Evolutionary conservation across 2,888 invertebrate genomes (phyloP).

Genomic region (Corythucha ciliata): DNA sequence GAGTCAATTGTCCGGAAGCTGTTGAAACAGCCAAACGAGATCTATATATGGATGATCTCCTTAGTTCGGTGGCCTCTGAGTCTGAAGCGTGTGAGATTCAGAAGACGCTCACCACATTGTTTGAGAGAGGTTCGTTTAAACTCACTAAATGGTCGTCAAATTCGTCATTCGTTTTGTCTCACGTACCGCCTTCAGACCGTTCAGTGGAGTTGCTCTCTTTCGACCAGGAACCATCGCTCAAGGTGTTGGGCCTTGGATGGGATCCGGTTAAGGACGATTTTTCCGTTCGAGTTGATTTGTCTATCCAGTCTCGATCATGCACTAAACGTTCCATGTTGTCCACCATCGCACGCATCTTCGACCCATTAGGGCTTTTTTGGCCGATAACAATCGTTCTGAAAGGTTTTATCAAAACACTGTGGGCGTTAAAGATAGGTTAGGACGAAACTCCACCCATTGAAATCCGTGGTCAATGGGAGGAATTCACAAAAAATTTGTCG

Average conservation of each 20-base stretch:
- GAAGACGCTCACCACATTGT: constrained; percentile 4
- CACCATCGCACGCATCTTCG: constrained; percentile 4
- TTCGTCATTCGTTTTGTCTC: not conserved
- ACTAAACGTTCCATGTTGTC: constrained; percentile 5
- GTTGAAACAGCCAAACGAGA: not conserved
- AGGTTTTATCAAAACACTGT: constrained; percentile 1
- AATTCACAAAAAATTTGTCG: not conserved
- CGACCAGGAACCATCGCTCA: not conserved
- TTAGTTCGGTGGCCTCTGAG: constrained; percentile 4
- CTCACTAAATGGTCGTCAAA: constrained; percentile 20
- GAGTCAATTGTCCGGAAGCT: not conserved
- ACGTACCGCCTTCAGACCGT: not conserved
- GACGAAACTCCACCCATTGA: not conserved
- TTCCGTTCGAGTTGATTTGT: not conserved
- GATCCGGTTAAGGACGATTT: not conserved
- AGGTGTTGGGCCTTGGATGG: not conserved
- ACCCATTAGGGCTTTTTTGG: constrained; percentile 8
- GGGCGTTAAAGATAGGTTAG: not conserved
- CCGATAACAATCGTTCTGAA: constrained; percentile 2
- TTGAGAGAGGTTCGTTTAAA: constrained; percentile 15
- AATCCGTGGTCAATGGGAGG: not conserved
- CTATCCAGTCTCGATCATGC: too few species aligned
- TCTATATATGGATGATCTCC: constrained; percentile 17
- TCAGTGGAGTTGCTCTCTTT: not conserved
- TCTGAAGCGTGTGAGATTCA: constrained; percentile 5